Conservation (phyloP, 2,888 invertebrate species). For the Cerastoderma edule region DNA sequence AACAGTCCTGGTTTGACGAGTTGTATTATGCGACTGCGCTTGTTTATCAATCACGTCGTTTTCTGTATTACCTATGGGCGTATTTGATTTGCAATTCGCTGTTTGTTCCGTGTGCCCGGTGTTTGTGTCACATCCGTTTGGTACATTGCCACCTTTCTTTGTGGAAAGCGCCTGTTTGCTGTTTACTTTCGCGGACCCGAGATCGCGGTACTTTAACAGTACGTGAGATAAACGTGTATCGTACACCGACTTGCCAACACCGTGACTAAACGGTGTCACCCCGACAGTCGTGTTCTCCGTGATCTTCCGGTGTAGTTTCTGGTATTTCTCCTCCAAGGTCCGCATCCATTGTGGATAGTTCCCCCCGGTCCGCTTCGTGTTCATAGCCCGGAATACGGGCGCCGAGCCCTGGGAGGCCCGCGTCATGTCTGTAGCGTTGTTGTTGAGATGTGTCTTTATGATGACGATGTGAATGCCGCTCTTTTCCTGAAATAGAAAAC, state of each 20-base stretch:
- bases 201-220: slow-evolving; percentile 38
- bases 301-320: slow-evolving; percentile 76
- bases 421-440: slow-evolving; percentile 33
- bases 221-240: slow-evolving; percentile 50
- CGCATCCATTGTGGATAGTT: slow-evolving; percentile 76
- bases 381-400: slow-evolving; percentile 27
- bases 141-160: slow-evolving; percentile 22
- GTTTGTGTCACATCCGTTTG: slow-evolving; percentile 24
- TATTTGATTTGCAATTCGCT: slow-evolving; percentile 16
- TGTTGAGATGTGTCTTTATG: too few relatives aligned
- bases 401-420: slow-evolving; percentile 34
- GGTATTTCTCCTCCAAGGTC: slow-evolving; percentile 74
- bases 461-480: too few relatives aligned
- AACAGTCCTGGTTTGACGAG: neutral
- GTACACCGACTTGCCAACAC: slow-evolving; percentile 43
- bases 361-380: slow-evolving; percentile 33
- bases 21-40: slow-evolving; percentile 14
- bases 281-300: slow-evolving; percentile 50
- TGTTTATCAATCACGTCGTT: slow-evolving; percentile 24
- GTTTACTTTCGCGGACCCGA: slow-evolving; percentile 25
- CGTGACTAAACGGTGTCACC: slow-evolving; percentile 31
- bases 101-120: slow-evolving; percentile 26
- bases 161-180: slow-evolving; percentile 7
- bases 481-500: too few relatives aligned
- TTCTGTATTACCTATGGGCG: slow-evolving; percentile 11